Evolutionary conservation across 1,140 invertebrate genomes (phyloP), one percentile per base, ranked within the genome.

Genomic region (Pogonognathellus flavescens): DNA sequence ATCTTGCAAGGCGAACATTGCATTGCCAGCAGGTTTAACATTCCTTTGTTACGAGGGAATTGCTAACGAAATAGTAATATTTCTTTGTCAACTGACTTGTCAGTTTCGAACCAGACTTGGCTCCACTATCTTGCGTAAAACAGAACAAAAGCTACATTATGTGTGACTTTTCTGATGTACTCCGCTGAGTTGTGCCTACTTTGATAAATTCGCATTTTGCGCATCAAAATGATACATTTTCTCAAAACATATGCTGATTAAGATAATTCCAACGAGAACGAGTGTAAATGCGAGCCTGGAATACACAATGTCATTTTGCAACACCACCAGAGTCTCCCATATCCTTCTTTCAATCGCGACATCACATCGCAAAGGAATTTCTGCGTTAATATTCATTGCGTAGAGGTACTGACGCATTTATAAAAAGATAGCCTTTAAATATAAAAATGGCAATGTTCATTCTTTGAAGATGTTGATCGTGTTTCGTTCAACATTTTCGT

Each of bases 51-150:
- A 76, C 70, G n/a, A 18, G 70, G 70, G 70, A 76, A 76, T 50
- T 49, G 41, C 70, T 76, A 76, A 76, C 70, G 41, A 76, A 76
- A 76, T 31, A 25, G 70, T 76, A 76, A 76, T 76, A 76, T 49
- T 31, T 76, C 70, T 76, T 76, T 76, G 70, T 76, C 70, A 76
- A 76, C 70, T 76, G 70, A 76, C 70, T 49, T 76, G 70, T 76
- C 70, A 76, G 70, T 31, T 76, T 76, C 70, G 25, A 76, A 76
- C 70, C 70, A 76, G 70, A 50, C 70, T 76, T 76, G 70, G 70
- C 70, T 76, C 41, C 70, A 50, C 41, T 76, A 2, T 9, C 62
- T 76, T 76, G 70, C 70, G 70, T 50, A 76, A 76, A 76, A 50
- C 70, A 76, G 16, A 49, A 76, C 70, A 50, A 76, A n/a, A 31